Conservation (phyloP, 2,797 vertebrate species). For the Pangasius krempfi region DNA sequence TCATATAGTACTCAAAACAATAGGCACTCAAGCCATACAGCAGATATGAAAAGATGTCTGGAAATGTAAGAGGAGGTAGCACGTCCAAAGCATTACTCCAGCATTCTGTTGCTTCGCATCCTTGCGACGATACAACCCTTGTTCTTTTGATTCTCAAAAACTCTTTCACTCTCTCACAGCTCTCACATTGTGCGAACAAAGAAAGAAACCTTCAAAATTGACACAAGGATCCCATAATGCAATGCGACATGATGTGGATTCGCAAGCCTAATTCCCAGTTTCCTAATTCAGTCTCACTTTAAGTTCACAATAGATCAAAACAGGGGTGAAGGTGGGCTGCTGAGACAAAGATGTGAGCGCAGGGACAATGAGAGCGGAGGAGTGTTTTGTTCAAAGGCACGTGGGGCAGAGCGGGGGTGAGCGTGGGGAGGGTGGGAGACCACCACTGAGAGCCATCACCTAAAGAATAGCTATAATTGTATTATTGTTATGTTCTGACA, state of each 20-base stretch:
- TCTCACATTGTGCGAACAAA: neutral
- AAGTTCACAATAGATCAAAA: neutral
- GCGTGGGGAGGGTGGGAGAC: neutral
- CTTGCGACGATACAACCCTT: neutral
- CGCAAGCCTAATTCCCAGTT: neutral
- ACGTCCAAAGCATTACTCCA: neutral
- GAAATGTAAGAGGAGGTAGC: neutral
- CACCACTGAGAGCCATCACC: slow-evolving; percentile 54
- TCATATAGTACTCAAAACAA: neutral
- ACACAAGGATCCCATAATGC: neutral
- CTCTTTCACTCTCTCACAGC: neutral
- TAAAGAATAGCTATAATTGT: slow-evolving; percentile 55
- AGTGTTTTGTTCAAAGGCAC: slow-evolving; percentile 18
- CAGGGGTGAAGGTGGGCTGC: slow-evolving; percentile 1
- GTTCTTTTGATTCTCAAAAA: neutral
- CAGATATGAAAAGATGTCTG: neutral
- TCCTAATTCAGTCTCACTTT: neutral
- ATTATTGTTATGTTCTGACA: slow-evolving; percentile 56
- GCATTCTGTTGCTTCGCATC: neutral
- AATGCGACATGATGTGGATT: neutral
- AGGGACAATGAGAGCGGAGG: slow-evolving; percentile 37
- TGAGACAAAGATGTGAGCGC: slow-evolving; percentile 31
- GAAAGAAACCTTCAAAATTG: neutral
- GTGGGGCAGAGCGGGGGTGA: neutral
- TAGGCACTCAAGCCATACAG: neutral